A percentile compares a stretch with the other conserved stretches of the same genome.
These are phyloP conservation scores for Ostrea edulis DNA, from an alignment of 1,140 invertebrate genomes.

Conservation along the genomic window DNA sequence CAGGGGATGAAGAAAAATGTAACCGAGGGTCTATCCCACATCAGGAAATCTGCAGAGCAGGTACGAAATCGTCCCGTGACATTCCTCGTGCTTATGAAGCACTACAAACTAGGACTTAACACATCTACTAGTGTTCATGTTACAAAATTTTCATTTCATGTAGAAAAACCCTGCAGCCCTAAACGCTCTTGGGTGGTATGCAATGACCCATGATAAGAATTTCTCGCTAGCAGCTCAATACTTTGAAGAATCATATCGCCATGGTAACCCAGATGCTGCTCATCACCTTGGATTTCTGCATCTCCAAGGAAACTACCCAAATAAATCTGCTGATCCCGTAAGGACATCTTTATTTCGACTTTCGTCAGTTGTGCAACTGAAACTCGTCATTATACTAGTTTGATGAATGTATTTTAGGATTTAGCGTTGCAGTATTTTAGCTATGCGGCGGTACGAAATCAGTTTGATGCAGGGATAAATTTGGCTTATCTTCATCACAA, in stretches of 20 bases:
- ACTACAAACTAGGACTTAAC: not conserved
- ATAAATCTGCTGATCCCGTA: conserved; percentile 65
- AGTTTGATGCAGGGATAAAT: conserved; percentile 69
- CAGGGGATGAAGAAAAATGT: conserved; percentile 65
- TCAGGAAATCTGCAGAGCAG: conserved; percentile 60
- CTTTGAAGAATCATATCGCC: conserved; percentile 66
- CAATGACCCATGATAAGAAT: conserved; percentile 67
- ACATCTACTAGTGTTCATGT: not conserved
- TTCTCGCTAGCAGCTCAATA: conserved; percentile 64
- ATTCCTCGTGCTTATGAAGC: not conserved
- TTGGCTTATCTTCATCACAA: conserved; percentile 68
- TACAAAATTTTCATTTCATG: not conserved
- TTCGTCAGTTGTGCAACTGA: not conserved
- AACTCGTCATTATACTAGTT: not conserved
- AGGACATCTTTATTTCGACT: conserved; percentile 11
- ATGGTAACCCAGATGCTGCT: conserved; percentile 70
- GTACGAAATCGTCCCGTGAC: conserved; percentile 3
- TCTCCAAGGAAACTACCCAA: conserved; percentile 65
- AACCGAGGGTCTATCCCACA: conserved; percentile 55
- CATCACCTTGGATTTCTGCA: conserved; percentile 73
- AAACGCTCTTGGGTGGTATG: conserved; percentile 75
- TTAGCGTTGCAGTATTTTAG: conserved; percentile 63
- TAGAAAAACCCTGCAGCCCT: conserved; percentile 69
- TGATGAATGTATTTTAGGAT: conserved; percentile 57
- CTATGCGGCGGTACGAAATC: conserved; percentile 66